phyloP scores from a whole-genome alignment of 2,888 invertebrate species.

The Philereme vetulata region DNA sequence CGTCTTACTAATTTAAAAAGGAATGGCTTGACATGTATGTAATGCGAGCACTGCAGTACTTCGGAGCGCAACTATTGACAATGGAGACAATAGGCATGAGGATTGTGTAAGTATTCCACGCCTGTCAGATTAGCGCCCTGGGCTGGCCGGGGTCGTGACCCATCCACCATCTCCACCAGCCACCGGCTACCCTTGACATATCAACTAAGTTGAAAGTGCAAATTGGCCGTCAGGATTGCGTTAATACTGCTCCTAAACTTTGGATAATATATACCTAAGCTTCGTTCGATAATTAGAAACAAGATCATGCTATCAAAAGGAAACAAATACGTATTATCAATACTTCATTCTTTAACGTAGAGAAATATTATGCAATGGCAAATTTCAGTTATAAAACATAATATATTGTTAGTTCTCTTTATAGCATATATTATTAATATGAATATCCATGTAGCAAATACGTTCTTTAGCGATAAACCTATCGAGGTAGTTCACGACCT shows the following conservation, averaged over 20 bases:
- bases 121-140: slow-evolving; percentile 50
- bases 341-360: no score
- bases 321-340: no score
- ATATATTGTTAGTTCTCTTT: no score
- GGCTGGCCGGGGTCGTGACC: slow-evolving; percentile 52
- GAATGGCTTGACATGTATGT: slow-evolving; percentile 1
- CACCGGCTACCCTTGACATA: slow-evolving; percentile 76
- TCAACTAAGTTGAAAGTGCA: slow-evolving; percentile 71
- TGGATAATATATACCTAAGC: not conserved
- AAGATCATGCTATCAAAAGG: no score
- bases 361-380: no score
- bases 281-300: no score
- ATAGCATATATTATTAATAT: no score
- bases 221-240: slow-evolving; percentile 3
- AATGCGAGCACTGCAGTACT: not conserved
- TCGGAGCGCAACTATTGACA: slow-evolving; percentile 17
- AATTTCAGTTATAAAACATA: no score
- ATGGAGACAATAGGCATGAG: slow-evolving; percentile 32
- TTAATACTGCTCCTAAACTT: not conserved
- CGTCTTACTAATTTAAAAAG: not conserved
- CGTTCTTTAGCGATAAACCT: slow-evolving; percentile 18
- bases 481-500: slow-evolving; percentile 21
- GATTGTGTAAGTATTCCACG: slow-evolving; percentile 49
- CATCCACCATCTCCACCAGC: slow-evolving; percentile 40
- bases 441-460: slow-evolving; percentile 21